These are phyloP conservation scores for Stomatorhinus ivindoensis DNA, from an alignment of 2,113 vertebrate species.

Conservation along the genomic window DNA sequence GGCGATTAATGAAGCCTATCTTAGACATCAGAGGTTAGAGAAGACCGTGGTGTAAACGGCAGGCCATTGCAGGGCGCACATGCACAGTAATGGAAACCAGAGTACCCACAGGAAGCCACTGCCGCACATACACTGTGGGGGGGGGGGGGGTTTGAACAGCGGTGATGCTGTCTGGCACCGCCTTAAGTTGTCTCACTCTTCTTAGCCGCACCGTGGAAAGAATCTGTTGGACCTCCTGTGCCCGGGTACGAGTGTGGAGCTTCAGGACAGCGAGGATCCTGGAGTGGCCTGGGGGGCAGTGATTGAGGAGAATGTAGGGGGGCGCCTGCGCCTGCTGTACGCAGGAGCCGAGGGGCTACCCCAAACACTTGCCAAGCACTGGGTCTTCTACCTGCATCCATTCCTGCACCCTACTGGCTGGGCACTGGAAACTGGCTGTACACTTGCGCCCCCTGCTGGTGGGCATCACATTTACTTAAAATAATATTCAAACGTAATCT, in stretches of 20 bases:
- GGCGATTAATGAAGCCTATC: not conserved
- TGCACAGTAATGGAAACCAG: not conserved
- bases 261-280: conserved; percentile 67
- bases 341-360: conserved; percentile 72
- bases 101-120: not conserved
- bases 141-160: not conserved
- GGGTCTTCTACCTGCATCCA: conserved; percentile 89
- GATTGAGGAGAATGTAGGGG: conserved; percentile 84
- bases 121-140: not conserved
- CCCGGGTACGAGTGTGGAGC: conserved; percentile 78
- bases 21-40: not conserved
- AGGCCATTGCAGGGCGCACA: not conserved
- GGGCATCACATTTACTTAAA: conserved; percentile 25
- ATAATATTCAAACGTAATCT: not conserved
- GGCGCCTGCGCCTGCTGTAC: conserved; percentile 76
- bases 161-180: not conserved
- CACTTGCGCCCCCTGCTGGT: conserved; percentile 80
- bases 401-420: conserved; percentile 87
- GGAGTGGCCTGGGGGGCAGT: conserved; percentile 75
- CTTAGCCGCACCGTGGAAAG: conserved; percentile 80
- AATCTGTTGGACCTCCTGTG: conserved; percentile 86
- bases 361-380: conserved; percentile 66
- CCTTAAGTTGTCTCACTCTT: not conserved
- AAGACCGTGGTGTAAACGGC: not conserved
- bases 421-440: conserved; percentile 74